These are phyloP conservation scores for Psittacula derbiana DNA, from an alignment of 2,797 vertebrate species.

Conservation along the genomic window DNA sequence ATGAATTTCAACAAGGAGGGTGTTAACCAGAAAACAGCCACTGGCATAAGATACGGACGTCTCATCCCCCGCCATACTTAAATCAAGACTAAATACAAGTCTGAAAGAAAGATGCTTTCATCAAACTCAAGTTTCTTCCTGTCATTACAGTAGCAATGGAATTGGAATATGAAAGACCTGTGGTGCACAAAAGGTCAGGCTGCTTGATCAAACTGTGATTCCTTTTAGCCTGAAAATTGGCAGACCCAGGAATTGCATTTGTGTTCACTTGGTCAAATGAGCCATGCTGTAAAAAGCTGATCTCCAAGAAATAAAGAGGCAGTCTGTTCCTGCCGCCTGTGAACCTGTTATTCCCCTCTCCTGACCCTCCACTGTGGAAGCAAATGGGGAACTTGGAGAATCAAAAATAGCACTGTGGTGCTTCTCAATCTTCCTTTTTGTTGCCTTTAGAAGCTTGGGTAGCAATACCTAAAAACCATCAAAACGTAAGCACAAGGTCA, in stretches of 20 bases:
- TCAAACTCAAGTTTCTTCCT: background rate
- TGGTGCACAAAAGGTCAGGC: slow-evolving; percentile 11
- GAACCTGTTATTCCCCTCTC: background rate
- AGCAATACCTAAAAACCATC: background rate
- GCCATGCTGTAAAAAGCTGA: background rate
- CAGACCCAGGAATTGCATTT: background rate
- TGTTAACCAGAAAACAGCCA: background rate
- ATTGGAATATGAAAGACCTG: background rate
- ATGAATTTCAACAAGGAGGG: background rate
- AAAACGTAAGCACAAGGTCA: background rate
- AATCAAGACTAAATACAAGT: background rate
- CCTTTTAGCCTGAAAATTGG: background rate
- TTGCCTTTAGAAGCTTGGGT: background rate
- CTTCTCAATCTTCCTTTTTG: background rate
- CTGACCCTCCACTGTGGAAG: background rate
- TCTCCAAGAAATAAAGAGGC: background rate
- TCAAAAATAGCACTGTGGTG: background rate
- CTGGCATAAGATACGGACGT: fast-evolving
- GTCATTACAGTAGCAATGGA: background rate
- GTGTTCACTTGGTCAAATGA: background rate
- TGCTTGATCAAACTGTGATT: slow-evolving; percentile 18
- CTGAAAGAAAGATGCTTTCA: background rate
- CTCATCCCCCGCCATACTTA: background rate
- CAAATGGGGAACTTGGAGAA: background rate
- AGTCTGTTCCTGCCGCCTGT: background rate